phyloP scores from a whole-genome alignment of 2,888 invertebrate species.

The Drosophila recens region DNA sequence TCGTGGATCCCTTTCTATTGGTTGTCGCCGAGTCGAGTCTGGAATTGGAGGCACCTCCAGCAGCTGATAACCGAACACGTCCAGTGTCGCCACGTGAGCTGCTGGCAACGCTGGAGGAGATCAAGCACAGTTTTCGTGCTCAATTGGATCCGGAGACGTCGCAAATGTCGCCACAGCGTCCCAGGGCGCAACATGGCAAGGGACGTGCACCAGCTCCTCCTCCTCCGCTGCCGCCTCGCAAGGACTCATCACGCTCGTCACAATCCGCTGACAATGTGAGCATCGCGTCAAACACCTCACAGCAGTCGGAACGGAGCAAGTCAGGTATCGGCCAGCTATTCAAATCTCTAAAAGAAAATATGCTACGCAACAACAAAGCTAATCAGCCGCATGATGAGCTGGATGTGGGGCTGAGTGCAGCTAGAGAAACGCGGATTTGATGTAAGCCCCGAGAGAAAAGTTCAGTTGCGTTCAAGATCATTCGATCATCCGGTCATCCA shows the following conservation, averaged over 20 bases:
- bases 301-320: constrained; percentile 48
- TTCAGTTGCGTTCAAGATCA: constrained; percentile 41
- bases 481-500: constrained; percentile 41
- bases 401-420: constrained; percentile 47
- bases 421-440: constrained; percentile 71
- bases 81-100: constrained; percentile 70
- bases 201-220: constrained; percentile 83
- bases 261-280: constrained; percentile 47
- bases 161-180: constrained; percentile 37
- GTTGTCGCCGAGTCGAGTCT: constrained; percentile 48
- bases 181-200: constrained; percentile 77
- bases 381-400: constrained; percentile 35
- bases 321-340: constrained; percentile 74
- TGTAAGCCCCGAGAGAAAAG: constrained; percentile 57
- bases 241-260: constrained; percentile 7
- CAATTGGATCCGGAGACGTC: constrained; percentile 59
- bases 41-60: constrained; percentile 10
- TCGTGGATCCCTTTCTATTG: constrained; percentile 57
- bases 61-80: background rate
- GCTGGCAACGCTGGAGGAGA: constrained; percentile 75
- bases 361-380: constrained; percentile 66
- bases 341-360: constrained; percentile 73
- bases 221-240: constrained; percentile 70
- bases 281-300: constrained; percentile 50
- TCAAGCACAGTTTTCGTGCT: constrained; percentile 75